Evolutionary conservation across 1,140 invertebrate species (phyloP), one percentile per base, ranked within the genome.

Genomic region (Ctenoplectra terminalis): DNA sequence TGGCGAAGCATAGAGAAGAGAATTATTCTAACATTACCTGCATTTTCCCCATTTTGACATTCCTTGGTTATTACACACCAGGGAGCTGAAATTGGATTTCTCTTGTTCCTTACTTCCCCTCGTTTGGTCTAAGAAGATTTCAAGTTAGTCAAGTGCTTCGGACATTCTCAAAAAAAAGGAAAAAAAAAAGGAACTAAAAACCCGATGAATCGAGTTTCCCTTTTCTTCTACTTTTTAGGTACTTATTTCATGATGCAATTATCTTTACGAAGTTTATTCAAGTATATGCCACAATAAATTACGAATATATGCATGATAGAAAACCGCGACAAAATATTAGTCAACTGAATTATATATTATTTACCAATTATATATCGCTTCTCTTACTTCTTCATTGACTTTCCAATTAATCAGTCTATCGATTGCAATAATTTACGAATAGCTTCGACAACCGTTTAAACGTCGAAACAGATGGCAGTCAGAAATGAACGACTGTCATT

Each of bases 41-140:
- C 20, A 85, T 66, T 80, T 85, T 85, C 58, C 67, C 81, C 87
- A 88, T 88, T 56, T 71, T 78, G 64, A 75, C 66, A 75, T 80
- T 63, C 37, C 77, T 73, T n/a, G 58, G 46, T 72, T 54, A 63
- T 69, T 63, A n/a, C 56, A 43, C 67, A 48, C 77, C 69, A 11
- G 8, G 34, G 29, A 15, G 23, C 23, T 50, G 60, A 80, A 73
- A 63, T 73, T 73, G 37, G 26, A 80, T 73, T 63, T 63, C 23
- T 40, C 31, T 37, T n/a, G 46, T 61, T 79, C 48, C 58, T 64
- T 54, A 80, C 77, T 80, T 72, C 34, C 26, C 20, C 46, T 73
- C 37, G 56, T 43, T 52, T 50, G 13, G 23, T 73, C 48, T 63
- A 46, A 61, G 37, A 73, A 80, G 26, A 80, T 73, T 54, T 54